These are phyloP conservation scores for Dermochelys coriacea DNA, from an alignment of 2,797 vertebrate species.

Conservation along the genomic window DNA sequence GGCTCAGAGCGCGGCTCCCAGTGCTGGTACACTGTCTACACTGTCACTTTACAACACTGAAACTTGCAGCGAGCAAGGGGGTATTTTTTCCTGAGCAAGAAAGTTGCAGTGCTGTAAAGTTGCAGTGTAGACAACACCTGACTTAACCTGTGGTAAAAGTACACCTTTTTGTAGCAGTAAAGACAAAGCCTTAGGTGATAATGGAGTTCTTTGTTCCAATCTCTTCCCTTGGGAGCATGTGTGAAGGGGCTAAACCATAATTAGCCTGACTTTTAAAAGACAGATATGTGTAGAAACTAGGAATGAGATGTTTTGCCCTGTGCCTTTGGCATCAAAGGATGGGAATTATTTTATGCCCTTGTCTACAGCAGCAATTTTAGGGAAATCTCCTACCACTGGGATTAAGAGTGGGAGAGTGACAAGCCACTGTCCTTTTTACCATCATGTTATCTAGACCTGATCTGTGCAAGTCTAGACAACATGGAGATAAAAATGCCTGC, in stretches of 20 bases:
- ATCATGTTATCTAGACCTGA: background rate
- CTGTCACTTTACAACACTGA: too few species aligned
- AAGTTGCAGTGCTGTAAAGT: background rate
- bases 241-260: background rate
- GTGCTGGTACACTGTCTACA: too few species aligned
- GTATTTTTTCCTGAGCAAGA: too few species aligned
- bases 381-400: background rate
- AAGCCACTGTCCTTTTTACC: background rate
- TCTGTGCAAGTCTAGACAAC: background rate
- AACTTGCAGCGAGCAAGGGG: too few species aligned
- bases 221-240: constrained; percentile 27
- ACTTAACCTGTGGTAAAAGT: background rate
- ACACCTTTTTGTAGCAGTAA: background rate
- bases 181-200: background rate
- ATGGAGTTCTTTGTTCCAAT: constrained; percentile 14
- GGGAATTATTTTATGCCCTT: constrained; percentile 32
- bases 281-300: constrained; percentile 53
- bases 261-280: constrained; percentile 52
- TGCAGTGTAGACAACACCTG: background rate
- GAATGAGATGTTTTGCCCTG: constrained; percentile 41
- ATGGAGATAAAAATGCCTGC: background rate
- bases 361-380: background rate
- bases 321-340: background rate
- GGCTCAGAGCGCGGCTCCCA: too few species aligned
- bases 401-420: background rate